Conservation (phyloP, 1,140 invertebrate genomes). For the Ganaspis sp. region DNA sequence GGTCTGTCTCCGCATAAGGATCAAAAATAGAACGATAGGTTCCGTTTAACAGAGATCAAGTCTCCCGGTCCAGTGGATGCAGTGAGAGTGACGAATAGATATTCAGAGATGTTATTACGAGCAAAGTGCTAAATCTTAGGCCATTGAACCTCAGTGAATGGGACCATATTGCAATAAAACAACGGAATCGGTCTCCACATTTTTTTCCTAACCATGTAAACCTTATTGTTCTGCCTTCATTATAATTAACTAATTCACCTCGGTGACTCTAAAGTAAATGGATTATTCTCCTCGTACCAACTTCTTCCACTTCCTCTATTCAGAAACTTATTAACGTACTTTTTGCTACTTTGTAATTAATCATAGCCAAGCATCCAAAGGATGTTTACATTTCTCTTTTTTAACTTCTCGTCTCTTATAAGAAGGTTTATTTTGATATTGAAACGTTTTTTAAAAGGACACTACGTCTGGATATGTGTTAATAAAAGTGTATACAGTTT, state of each 20-base stretch:
- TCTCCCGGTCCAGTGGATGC: slow-evolving; percentile 14
- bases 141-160: slow-evolving; percentile 28
- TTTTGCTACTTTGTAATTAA: no score
- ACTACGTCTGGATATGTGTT: no score
- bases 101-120: slow-evolving; percentile 10
- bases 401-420: no score
- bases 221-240: not conserved
- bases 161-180: slow-evolving; percentile 25
- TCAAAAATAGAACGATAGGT: slow-evolving; percentile 34
- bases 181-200: slow-evolving; percentile 24
- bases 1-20: not conserved
- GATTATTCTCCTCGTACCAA: not conserved
- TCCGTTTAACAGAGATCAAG: not conserved
- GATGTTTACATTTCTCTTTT: no score
- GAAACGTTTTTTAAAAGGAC: no score
- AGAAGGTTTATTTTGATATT: no score
- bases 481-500: no score
- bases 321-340: no score
- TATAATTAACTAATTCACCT: slow-evolving; percentile 10
- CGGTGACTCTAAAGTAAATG: not conserved
- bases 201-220: slow-evolving; percentile 12
- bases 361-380: no score
- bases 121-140: slow-evolving; percentile 5
- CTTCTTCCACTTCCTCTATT: not conserved
- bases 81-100: slow-evolving; percentile 24